Conservation (phyloP, 2,888 invertebrate species). For the Conchocele bisecta region DNA sequence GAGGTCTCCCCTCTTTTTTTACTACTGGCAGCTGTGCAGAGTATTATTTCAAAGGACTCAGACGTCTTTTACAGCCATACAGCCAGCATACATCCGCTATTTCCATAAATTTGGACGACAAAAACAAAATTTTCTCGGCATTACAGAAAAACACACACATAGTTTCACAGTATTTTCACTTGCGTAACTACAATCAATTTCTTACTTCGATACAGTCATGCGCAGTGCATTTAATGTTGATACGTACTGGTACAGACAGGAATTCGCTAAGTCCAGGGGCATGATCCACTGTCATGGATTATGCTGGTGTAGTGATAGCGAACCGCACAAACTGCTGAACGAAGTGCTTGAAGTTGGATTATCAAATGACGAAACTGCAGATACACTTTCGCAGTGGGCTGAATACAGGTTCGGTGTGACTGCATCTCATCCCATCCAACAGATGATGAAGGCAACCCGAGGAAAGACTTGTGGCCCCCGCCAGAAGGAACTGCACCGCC, state of each 20-base stretch:
- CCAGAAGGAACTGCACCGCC: conserved; percentile 58
- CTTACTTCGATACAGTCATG: too few relatives aligned
- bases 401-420: conserved; percentile 36
- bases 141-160: too few relatives aligned
- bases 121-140: too few relatives aligned
- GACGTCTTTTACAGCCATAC: conserved; percentile 38
- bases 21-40: conserved; percentile 59
- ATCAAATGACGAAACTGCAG: conserved; percentile 28
- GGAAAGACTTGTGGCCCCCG: conserved; percentile 63
- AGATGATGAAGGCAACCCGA: conserved; percentile 42
- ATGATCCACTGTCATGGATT: conserved; percentile 22
- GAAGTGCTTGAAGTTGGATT: conserved; percentile 20
- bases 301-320: conserved; percentile 1
- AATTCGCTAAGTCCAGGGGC: conserved; percentile 10
- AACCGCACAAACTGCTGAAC: conserved; percentile 45
- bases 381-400: conserved; percentile 39
- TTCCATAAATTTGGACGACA: too few relatives aligned
- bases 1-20: conserved; percentile 52
- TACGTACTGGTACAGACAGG: not conserved
- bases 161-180: too few relatives aligned
- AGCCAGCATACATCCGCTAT: conserved; percentile 30
- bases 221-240: too few relatives aligned
- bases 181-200: too few relatives aligned
- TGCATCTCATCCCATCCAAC: conserved; percentile 31
- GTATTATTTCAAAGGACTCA: conserved; percentile 54